These are phyloP conservation scores for Campoplex nolae DNA, from an alignment of 2,888 invertebrate genomes.

Conservation along the genomic window DNA sequence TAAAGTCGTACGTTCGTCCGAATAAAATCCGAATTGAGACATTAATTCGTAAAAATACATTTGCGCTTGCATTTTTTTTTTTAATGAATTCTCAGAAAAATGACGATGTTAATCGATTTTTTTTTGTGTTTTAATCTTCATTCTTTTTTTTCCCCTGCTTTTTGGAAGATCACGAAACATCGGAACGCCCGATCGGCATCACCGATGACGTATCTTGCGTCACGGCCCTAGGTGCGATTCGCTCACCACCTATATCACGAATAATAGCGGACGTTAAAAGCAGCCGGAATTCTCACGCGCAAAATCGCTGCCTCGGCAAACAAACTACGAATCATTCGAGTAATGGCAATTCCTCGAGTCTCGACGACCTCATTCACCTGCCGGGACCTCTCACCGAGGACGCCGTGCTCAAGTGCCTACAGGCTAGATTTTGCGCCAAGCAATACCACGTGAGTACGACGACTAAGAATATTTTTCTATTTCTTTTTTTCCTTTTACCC, in stretches of 20 bases:
- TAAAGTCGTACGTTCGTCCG: conserved; percentile 21
- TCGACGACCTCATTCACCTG: conserved; percentile 96
- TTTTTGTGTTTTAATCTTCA: not conserved
- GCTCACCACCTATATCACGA: conserved; percentile 81
- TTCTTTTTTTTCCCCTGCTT: conserved; percentile 12
- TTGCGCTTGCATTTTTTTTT: not conserved
- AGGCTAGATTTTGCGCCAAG: conserved; percentile 94
- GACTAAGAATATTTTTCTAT: not conserved
- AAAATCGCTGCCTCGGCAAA: conserved; percentile 78
- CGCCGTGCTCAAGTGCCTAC: conserved; percentile 95
- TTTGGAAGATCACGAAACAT: conserved; percentile 78
- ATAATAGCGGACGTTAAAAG: conserved; percentile 82
- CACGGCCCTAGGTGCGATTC: conserved; percentile 80
- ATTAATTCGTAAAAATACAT: not conserved
- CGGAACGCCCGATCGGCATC: conserved; percentile 79
- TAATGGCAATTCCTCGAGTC: conserved; percentile 85
- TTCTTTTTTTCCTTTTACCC: no score
- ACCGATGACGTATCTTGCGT: conserved; percentile 83
- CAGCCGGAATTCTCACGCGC: conserved; percentile 81
- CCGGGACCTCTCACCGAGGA: conserved; percentile 97
- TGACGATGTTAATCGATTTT: not conserved
- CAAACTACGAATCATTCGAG: conserved; percentile 62
- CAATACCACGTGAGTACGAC: conserved; percentile 92
- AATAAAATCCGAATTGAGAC: not conserved
- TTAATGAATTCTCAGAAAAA: not conserved